Percentiles rank a stretch among this genome's conserved stretches.
Conservation (phyloP, 2,888 invertebrate genomes). For the Prosapia bicincta region DNA sequence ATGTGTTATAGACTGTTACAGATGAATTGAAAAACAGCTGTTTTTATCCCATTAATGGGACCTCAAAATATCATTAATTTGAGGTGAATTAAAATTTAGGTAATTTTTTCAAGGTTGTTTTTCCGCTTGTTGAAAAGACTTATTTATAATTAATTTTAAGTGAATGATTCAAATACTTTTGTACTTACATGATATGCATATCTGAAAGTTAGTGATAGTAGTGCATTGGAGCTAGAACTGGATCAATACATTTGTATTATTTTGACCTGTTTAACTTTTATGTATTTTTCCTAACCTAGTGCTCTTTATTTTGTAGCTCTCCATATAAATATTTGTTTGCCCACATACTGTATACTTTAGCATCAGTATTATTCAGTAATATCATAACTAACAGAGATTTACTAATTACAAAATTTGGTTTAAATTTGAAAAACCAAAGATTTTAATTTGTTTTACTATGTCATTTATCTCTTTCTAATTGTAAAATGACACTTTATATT, state of each 20-base stretch:
- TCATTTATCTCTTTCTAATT: too few relatives aligned
- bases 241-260: background rate
- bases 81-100: background rate
- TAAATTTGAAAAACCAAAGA: too few relatives aligned
- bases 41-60: background rate
- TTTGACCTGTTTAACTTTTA: background rate
- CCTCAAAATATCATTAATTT: background rate
- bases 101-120: background rate
- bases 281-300: background rate
- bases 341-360: too few relatives aligned
- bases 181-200: background rate
- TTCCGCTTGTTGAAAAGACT: background rate
- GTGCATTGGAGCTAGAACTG: background rate
- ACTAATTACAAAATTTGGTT: too few relatives aligned
- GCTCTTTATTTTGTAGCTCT: too few relatives aligned
- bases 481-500: too few relatives aligned
- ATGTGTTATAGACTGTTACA: too few relatives aligned
- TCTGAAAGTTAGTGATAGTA: background rate
- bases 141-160: background rate
- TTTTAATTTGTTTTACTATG: too few relatives aligned
- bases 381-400: too few relatives aligned
- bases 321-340: too few relatives aligned
- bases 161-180: background rate
- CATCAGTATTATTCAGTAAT: too few relatives aligned
- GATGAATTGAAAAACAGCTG: too few relatives aligned